Conservation (phyloP, 1,140 invertebrate genomes). For the Cherax quadricarinatus region DNA sequence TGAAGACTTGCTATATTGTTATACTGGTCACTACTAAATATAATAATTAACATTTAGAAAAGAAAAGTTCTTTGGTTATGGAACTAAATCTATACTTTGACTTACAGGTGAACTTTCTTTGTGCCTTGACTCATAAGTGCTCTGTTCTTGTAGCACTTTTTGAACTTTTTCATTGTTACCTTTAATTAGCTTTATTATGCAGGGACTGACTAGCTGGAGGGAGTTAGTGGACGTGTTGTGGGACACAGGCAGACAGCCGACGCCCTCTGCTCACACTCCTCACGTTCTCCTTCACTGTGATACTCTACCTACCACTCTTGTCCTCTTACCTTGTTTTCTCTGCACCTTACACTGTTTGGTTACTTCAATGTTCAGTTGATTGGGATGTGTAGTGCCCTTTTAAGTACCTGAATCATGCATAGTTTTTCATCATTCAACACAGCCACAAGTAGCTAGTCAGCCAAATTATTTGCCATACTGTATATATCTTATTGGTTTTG, state of each 20-base stretch:
- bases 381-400: constrained; percentile 40
- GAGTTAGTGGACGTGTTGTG: not conserved
- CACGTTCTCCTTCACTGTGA: not conserved
- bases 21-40: too few species aligned
- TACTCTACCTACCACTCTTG: not conserved
- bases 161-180: not conserved
- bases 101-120: not conserved
- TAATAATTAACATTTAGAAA: too few species aligned
- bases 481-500: not conserved
- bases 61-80: too few species aligned
- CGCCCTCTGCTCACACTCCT: not conserved
- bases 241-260: constrained; percentile 17
- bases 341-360: constrained; percentile 45
- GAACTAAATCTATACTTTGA: too few species aligned
- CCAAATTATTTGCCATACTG: not conserved
- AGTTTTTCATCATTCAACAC: constrained; percentile 21
- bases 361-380: constrained; percentile 47
- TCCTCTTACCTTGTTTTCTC: constrained; percentile 1
- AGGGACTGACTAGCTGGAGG: not conserved
- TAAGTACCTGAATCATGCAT: constrained; percentile 11
- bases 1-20: too few species aligned
- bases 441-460: constrained; percentile 24
- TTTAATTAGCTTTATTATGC: not conserved
- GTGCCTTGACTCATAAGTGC: not conserved
- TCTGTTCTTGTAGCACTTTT: not conserved